These are phyloP conservation scores for Nestor notabilis DNA, from an alignment of 2,113 vertebrate genomes.

Conservation along the genomic window DNA sequence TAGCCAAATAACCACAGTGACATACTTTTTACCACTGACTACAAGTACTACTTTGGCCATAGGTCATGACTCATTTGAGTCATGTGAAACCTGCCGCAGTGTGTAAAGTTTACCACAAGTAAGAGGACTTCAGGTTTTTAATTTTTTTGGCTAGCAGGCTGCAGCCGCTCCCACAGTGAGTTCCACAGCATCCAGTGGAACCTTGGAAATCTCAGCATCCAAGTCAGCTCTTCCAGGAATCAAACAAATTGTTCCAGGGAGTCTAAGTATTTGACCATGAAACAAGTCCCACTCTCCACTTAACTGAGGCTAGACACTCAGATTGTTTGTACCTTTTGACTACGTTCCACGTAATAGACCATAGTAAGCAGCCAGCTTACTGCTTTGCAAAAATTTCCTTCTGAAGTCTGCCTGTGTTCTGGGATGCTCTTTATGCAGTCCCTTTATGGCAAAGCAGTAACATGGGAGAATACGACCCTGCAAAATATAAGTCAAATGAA, in stretches of 20 bases:
- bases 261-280: constrained; percentile 42
- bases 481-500: constrained; percentile 6
- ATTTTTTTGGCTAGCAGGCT: constrained; percentile 25
- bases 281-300: constrained; percentile 35
- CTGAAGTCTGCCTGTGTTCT: constrained; percentile 9
- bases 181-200: constrained; percentile 5
- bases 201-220: constrained; percentile 43
- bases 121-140: constrained; percentile 29
- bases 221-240: constrained; percentile 64
- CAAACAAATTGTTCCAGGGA: constrained; percentile 56
- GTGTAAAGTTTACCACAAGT: constrained; percentile 35
- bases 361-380: constrained; percentile 6
- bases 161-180: background rate
- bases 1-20: constrained; percentile 18
- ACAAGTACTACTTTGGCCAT: background rate
- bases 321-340: constrained; percentile 49
- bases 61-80: constrained; percentile 38
- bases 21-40: constrained; percentile 32
- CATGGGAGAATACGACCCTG: background rate
- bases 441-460: background rate
- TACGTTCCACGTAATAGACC: background rate
- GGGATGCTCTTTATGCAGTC: background rate
- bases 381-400: constrained; percentile 9
- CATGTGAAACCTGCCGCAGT: constrained; percentile 22
- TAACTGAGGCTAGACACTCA: constrained; percentile 6